Evolutionary conservation across 2,888 invertebrate genomes (phyloP).

Genomic region (Pterostichus niger): DNA sequence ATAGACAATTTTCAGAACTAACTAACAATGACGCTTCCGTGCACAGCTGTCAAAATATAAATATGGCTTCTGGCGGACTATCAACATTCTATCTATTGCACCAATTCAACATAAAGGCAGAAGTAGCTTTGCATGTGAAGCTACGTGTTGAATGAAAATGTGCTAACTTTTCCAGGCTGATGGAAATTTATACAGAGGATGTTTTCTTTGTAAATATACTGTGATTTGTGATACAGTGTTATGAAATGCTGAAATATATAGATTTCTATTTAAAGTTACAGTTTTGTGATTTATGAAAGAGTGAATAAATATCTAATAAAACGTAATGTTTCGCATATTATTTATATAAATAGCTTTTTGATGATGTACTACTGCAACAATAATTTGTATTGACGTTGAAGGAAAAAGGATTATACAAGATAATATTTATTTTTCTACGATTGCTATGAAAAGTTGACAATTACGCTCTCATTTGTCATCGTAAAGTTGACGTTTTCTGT

Average conservation of each 20-base stretch:
- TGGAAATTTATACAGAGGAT: slow-evolving; percentile 11
- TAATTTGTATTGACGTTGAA: too few species aligned
- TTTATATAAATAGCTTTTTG: too few species aligned
- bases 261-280: neutral
- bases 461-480: too few species aligned
- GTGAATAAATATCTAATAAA: slow-evolving; percentile 9
- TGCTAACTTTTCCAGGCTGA: neutral
- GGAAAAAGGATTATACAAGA: too few species aligned
- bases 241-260: neutral
- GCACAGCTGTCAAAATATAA: slow-evolving; percentile 16
- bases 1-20: too few species aligned
- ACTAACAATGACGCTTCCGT: neutral
- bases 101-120: neutral
- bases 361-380: too few species aligned
- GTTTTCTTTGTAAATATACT: slow-evolving; percentile 22
- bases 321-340: neutral
- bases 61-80: neutral
- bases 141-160: slow-evolving; percentile 14
- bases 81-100: neutral
- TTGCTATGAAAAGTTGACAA: too few species aligned
- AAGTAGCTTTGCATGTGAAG: too few species aligned
- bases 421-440: too few species aligned
- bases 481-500: too few species aligned
- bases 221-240: neutral
- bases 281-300: neutral